These are phyloP conservation scores for Zaprionus inermis DNA, from an alignment of 1,140 invertebrate genomes.

Conservation along the genomic window DNA sequence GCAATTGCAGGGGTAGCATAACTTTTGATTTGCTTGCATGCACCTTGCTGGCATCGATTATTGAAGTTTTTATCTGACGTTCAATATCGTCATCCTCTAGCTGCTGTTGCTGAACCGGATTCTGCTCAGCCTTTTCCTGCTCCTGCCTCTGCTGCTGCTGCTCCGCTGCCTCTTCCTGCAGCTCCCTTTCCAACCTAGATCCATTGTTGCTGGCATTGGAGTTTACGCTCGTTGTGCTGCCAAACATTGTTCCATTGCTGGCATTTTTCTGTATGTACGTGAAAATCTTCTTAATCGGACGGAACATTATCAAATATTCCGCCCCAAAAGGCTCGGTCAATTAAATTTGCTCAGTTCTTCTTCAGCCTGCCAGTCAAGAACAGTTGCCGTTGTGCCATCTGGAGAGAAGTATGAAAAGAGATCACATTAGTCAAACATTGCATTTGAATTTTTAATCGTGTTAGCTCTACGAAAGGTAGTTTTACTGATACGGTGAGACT, in stretches of 20 bases:
- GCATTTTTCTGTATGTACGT: slow-evolving; percentile 84
- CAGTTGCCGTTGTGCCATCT: slow-evolving; percentile 48
- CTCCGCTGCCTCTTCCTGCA: slow-evolving; percentile 18
- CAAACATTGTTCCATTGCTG: slow-evolving; percentile 73
- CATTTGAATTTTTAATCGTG: too few species aligned
- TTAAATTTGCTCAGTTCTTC: slow-evolving; percentile 24
- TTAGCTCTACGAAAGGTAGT: too few species aligned
- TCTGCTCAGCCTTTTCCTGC: background rate
- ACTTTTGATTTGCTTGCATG: slow-evolving; percentile 59
- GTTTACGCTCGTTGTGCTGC: slow-evolving; percentile 41
- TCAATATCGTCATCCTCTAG: slow-evolving; percentile 68
- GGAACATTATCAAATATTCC: slow-evolving; percentile 72
- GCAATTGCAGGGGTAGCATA: slow-evolving; percentile 38
- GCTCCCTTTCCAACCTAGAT: slow-evolving; percentile 20
- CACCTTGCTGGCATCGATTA: slow-evolving; percentile 72
- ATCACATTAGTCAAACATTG: background rate
- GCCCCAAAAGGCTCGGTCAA: slow-evolving; percentile 4
- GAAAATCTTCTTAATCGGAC: slow-evolving; percentile 81
- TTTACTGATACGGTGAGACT: too few species aligned
- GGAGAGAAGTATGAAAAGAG: background rate
- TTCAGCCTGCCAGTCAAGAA: slow-evolving; percentile 25
- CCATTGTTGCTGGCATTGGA: slow-evolving; percentile 2
- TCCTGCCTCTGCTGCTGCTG: background rate
- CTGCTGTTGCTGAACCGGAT: background rate
- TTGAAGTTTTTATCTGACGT: slow-evolving; percentile 74